phyloP scores from a whole-genome alignment of 2,888 invertebrate species.

The Cheilosia scutellata region DNA sequence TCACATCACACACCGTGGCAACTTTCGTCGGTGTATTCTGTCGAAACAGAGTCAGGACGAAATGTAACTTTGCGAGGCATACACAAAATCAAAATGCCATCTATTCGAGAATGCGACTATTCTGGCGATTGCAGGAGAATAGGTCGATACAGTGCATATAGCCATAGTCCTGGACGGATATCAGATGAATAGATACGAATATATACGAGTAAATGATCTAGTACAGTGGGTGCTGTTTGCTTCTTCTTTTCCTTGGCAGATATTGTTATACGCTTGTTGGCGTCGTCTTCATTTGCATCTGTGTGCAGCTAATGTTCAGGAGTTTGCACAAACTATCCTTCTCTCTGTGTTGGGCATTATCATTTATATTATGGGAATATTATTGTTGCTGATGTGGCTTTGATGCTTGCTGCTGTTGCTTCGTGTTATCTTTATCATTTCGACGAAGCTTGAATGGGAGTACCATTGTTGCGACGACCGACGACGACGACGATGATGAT shows the following conservation, averaged over 20 bases:
- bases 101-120: slow-evolving; percentile 2
- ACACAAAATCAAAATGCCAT: slow-evolving; percentile 55
- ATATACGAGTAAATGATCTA: slow-evolving; percentile 45
- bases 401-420: slow-evolving; percentile 64
- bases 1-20: too few species aligned
- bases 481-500: slow-evolving; percentile 43
- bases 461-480: slow-evolving; percentile 67
- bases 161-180: slow-evolving; percentile 42
- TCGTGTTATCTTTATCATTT: slow-evolving; percentile 71
- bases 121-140: slow-evolving; percentile 32
- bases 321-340: slow-evolving; percentile 1
- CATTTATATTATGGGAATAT: slow-evolving; percentile 72
- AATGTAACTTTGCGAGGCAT: neutral
- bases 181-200: slow-evolving; percentile 34
- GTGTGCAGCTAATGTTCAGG: slow-evolving; percentile 6
- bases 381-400: slow-evolving; percentile 72
- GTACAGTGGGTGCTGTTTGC: neutral
- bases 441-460: slow-evolving; percentile 68
- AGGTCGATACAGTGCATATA: slow-evolving; percentile 62
- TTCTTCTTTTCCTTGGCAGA: neutral
- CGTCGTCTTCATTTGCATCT: slow-evolving; percentile 70
- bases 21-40: too few species aligned
- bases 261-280: slow-evolving; percentile 54
- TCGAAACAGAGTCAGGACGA: neutral
- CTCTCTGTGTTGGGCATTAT: slow-evolving; percentile 51